Conservation (phyloP, 2,797 vertebrate genomes). For the Typhlichthys eigenmanni region DNA sequence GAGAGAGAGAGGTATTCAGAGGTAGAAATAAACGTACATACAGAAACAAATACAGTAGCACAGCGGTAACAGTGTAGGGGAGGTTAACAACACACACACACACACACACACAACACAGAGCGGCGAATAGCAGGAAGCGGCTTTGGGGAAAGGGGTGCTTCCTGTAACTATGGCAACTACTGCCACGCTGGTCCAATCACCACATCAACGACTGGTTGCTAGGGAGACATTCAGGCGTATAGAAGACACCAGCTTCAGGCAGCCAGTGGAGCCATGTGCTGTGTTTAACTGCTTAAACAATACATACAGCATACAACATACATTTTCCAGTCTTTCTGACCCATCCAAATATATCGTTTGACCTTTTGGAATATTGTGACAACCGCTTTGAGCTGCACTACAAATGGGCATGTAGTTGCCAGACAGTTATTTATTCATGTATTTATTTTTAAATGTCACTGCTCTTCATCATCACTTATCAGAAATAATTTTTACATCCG, state of each 20-base stretch:
- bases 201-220: conserved; percentile 77
- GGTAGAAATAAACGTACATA: conserved; percentile 18
- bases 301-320: not conserved
- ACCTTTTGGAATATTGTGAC: no score
- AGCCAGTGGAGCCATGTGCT: conserved; percentile 39
- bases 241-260: conserved; percentile 46
- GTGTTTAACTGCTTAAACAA: not conserved
- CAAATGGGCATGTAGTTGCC: no score
- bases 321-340: no score
- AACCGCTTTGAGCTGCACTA: no score
- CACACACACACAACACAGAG: conserved; percentile 16
- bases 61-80: not conserved
- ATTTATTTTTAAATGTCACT: conserved; percentile 2
- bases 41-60: conserved; percentile 1
- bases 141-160: conserved; percentile 72
- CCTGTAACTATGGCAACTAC: conserved; percentile 81
- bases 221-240: conserved; percentile 76
- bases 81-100: conserved; percentile 15
- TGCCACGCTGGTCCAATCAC: conserved; percentile 79
- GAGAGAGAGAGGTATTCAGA: not conserved
- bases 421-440: no score
- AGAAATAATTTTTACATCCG: conserved; percentile 2
- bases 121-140: conserved; percentile 29
- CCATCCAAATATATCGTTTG: no score
- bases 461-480: not conserved